These are phyloP conservation scores for Drosophila mimetica DNA, from an alignment of 2,888 invertebrate species.

Conservation along the genomic window DNA sequence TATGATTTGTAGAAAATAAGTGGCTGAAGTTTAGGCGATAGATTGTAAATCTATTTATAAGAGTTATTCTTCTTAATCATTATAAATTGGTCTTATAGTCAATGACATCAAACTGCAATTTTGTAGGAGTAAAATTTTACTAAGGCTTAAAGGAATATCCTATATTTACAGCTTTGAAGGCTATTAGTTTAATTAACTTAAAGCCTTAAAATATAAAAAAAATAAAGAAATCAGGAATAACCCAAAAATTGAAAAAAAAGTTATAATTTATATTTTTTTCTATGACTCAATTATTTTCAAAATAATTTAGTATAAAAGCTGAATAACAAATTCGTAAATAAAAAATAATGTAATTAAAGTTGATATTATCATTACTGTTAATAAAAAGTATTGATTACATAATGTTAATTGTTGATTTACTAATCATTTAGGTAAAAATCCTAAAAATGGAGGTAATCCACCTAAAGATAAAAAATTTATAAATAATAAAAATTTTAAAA, in stretches of 20 bases:
- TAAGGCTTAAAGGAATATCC: no score
- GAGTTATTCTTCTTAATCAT: no score
- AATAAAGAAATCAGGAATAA: conserved; percentile 72
- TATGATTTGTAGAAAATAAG: no score
- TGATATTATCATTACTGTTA: conserved; percentile 84
- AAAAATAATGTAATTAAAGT: conserved; percentile 86
- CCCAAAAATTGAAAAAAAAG: conserved; percentile 73
- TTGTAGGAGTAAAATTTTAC: no score
- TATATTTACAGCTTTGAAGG: conserved; percentile 90
- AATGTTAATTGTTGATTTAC: no score
- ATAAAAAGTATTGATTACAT: no score
- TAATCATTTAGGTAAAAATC: no score
- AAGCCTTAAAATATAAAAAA: conserved; percentile 57
- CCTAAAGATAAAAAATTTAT: conserved; percentile 86
- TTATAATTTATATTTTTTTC: conserved; percentile 49
- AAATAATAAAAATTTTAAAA: conserved; percentile 85
- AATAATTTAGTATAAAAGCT: conserved; percentile 85
- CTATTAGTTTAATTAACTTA: conserved; percentile 85
- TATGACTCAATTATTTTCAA: no score
- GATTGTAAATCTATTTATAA: no score
- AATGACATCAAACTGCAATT: no score
- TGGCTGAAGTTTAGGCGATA: no score
- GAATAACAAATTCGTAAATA: conserved; percentile 85
- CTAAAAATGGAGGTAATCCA: conserved; percentile 86
- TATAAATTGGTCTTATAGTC: no score